These are phyloP conservation scores for Macrosiphum euphorbiae DNA, from an alignment of 2,888 invertebrate genomes.

Conservation along the genomic window DNA sequence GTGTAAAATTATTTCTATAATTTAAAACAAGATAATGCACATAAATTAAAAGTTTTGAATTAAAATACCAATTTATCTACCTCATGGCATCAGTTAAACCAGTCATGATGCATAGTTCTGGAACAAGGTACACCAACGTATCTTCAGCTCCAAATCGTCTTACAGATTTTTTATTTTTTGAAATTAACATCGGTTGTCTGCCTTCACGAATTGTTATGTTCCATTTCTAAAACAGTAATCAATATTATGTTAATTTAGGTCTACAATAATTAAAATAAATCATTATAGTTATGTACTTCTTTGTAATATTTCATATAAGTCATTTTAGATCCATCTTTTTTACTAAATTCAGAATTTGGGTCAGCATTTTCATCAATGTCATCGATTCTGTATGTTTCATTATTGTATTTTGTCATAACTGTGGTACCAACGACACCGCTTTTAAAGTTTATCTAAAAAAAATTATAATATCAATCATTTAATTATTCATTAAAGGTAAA, in stretches of 20 bases:
- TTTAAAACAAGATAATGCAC: background rate
- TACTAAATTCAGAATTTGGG: constrained; percentile 76
- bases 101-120: constrained; percentile 87
- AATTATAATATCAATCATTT: background rate
- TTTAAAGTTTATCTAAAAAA: constrained; percentile 60
- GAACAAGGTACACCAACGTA: constrained; percentile 82
- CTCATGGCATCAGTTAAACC: constrained; percentile 83
- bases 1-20: constrained; percentile 73
- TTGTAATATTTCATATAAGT: constrained; percentile 74
- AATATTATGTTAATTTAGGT: background rate
- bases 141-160: constrained; percentile 82
- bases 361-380: constrained; percentile 78
- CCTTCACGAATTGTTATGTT: background rate
- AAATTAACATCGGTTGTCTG: constrained; percentile 76
- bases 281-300: background rate
- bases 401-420: constrained; percentile 84
- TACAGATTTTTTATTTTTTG: constrained; percentile 74
- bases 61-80: background rate
- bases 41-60: too few relatives aligned
- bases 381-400: constrained; percentile 80
- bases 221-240: background rate
- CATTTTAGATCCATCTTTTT: constrained; percentile 73
- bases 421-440: constrained; percentile 72
- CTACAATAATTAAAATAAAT: background rate
- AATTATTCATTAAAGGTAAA: background rate